Evolutionary conservation across 2,888 invertebrate species (phyloP).

Genomic region (Dorcus parallelipipedus): DNA sequence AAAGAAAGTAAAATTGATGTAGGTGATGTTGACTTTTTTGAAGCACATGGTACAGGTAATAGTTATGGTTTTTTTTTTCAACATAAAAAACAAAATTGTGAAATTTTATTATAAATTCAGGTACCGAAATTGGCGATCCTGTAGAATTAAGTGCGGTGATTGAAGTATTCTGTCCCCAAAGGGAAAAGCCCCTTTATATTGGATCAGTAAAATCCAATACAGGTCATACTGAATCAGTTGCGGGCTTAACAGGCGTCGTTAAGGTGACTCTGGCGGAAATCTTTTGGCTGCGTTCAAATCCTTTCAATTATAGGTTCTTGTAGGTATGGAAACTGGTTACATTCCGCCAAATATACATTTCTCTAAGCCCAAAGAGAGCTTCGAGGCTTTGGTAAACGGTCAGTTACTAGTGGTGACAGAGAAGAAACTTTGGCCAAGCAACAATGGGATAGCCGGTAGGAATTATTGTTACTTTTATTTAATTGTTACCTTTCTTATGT

Average conservation of each 20-base stretch:
- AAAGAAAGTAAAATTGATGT: constrained; percentile 70
- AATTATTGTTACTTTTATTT: background rate
- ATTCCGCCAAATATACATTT: constrained; percentile 84
- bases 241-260: constrained; percentile 76
- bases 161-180: constrained; percentile 69
- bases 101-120: constrained; percentile 38
- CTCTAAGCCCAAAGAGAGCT: constrained; percentile 47
- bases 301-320: too few relatives aligned
- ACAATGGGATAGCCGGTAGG: constrained; percentile 68
- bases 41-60: constrained; percentile 73
- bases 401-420: constrained; percentile 71
- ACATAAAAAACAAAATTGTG: background rate
- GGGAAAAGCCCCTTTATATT: constrained; percentile 74
- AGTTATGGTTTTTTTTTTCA: background rate
- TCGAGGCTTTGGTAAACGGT: constrained; percentile 61
- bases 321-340: constrained; percentile 62
- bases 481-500: too few relatives aligned
- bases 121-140: constrained; percentile 83
- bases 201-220: constrained; percentile 93
- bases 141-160: constrained; percentile 85
- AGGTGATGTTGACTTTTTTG: constrained; percentile 69
- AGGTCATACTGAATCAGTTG: constrained; percentile 87
- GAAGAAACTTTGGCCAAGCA: constrained; percentile 57
- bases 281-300: too few relatives aligned
- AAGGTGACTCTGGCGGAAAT: constrained; percentile 56